Percentiles rank a stretch among this genome's conserved stretches.
Conservation (phyloP, 2,888 invertebrate genomes). For the Cephus rjabovi region DNA sequence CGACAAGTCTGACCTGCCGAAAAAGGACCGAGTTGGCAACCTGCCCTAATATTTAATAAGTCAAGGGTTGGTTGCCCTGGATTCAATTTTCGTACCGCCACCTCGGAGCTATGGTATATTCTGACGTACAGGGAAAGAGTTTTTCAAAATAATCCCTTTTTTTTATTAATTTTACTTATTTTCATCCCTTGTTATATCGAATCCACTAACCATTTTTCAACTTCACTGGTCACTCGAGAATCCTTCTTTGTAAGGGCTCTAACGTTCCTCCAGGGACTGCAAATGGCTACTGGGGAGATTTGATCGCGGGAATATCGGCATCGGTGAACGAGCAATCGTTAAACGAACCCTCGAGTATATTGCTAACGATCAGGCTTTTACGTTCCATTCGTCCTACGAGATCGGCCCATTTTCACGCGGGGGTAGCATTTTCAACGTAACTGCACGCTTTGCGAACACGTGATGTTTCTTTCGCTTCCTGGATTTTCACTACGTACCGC, state of each 20-base stretch:
- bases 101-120: background rate
- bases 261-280: background rate
- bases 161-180: background rate
- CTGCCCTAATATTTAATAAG: background rate
- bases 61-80: background rate
- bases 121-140: background rate
- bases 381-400: background rate
- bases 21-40: background rate
- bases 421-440: background rate
- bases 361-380: conserved; percentile 14
- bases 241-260: background rate
- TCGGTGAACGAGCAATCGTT: conserved; percentile 17
- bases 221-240: background rate
- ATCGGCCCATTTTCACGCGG: background rate
- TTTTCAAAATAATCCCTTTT: background rate
- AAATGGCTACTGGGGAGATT: conserved; percentile 10
- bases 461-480: background rate
- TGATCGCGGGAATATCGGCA: conserved; percentile 16
- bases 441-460: background rate
- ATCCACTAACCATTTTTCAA: background rate
- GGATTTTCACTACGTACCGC: background rate
- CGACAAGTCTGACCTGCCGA: background rate
- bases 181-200: background rate
- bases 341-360: background rate
- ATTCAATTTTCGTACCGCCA: background rate